Percentiles rank a stretch among this genome's conserved stretches.
These are phyloP conservation scores for Ectemnius continuus DNA, from an alignment of 2,888 invertebrate species.

Conservation along the genomic window DNA sequence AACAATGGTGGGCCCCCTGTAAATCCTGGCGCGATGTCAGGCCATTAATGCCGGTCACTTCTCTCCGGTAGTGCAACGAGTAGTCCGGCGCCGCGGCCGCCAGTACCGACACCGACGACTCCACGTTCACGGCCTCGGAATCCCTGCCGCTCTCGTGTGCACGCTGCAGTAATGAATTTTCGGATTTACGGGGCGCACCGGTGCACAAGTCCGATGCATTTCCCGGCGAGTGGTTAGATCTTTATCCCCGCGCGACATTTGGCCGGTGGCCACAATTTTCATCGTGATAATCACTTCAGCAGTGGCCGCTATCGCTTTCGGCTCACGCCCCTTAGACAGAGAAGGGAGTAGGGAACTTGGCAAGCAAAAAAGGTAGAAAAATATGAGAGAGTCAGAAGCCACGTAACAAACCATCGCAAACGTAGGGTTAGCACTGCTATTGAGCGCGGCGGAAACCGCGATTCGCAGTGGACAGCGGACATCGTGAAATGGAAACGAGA, in stretches of 20 bases:
- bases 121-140: background rate
- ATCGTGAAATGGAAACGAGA: too few species aligned
- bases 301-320: slow-evolving; percentile 25
- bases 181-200: slow-evolving; percentile 64
- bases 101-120: background rate
- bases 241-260: slow-evolving; percentile 67
- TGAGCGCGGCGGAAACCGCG: too few species aligned
- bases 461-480: too few species aligned
- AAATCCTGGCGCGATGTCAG: slow-evolving; percentile 50
- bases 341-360: too few species aligned
- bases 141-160: slow-evolving; percentile 1
- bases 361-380: too few species aligned
- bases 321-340: slow-evolving; percentile 8
- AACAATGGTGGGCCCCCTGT: slow-evolving; percentile 56
- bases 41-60: slow-evolving; percentile 55
- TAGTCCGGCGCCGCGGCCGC: slow-evolving; percentile 54
- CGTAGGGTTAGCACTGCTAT: too few species aligned
- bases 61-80: slow-evolving; percentile 10
- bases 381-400: too few species aligned
- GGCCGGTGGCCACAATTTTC: slow-evolving; percentile 63
- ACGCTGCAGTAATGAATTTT: slow-evolving; percentile 65
- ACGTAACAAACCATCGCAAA: too few species aligned
- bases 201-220: slow-evolving; percentile 63
- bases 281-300: slow-evolving; percentile 56
- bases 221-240: slow-evolving; percentile 62